phyloP scores from a whole-genome alignment of 2,797 vertebrate species.

The Poecile montanus region DNA sequence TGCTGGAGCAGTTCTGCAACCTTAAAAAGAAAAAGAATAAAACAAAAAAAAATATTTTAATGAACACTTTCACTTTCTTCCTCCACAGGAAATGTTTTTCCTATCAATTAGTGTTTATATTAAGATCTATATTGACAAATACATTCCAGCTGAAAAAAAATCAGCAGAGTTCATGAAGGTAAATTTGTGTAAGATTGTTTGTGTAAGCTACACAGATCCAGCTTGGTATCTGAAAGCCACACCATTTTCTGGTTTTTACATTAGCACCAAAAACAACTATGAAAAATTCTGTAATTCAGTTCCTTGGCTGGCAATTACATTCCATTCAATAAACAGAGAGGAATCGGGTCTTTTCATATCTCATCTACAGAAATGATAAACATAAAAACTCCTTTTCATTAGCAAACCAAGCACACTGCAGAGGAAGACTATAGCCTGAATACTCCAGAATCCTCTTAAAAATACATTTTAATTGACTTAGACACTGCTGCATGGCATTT shows the following conservation, averaged over 20 bases:
- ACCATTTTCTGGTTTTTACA: background rate
- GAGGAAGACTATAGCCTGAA: background rate
- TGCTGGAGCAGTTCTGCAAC: conserved; percentile 93
- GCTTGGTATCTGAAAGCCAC: background rate
- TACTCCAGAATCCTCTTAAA: background rate
- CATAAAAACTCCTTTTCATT: background rate
- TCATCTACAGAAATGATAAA: background rate
- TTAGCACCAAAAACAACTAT: background rate
- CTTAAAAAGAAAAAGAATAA: conserved; percentile 69
- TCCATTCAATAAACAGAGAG: background rate
- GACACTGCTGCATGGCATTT: background rate
- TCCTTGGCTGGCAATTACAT: background rate
- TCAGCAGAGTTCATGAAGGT: background rate
- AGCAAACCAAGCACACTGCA: background rate
- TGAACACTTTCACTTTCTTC: background rate
- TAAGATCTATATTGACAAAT: background rate
- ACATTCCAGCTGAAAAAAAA: background rate
- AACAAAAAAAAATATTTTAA: background rate
- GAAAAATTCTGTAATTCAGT: background rate
- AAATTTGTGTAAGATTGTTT: background rate
- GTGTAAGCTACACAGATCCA: background rate
- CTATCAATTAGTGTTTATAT: background rate
- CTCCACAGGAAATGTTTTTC: background rate
- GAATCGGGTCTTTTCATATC: background rate
- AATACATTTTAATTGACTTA: background rate